Percentiles rank a stretch among this genome's conserved stretches.
Evolutionary conservation across 2,113 vertebrate species (phyloP).

Genomic region (Heterotis niloticus): DNA sequence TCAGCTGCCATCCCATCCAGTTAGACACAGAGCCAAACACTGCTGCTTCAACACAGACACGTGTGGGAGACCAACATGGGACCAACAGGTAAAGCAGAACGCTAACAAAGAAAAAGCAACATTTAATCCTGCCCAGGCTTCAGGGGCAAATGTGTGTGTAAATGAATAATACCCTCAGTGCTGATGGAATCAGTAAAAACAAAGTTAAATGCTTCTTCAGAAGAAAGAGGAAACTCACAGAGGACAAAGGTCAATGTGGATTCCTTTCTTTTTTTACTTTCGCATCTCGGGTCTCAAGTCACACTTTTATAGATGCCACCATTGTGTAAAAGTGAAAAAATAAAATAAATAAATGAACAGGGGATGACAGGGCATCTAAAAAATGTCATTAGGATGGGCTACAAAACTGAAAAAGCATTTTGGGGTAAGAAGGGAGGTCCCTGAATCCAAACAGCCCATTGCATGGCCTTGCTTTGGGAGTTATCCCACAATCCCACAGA

Average conservation of each 20-base stretch:
- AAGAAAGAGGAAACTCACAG: conserved; percentile 15
- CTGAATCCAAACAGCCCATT: not conserved
- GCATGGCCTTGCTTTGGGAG: not conserved
- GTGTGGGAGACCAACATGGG: not conserved
- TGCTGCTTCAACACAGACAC: not conserved
- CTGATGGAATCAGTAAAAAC: too few species aligned
- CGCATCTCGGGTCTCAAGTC: not conserved
- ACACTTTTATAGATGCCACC: not conserved
- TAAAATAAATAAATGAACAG: not conserved
- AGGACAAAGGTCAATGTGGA: not conserved
- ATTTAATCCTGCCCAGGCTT: not conserved
- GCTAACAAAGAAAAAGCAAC: not conserved
- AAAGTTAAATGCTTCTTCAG: not conserved
- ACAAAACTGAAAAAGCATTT: not conserved
- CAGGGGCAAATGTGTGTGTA: not conserved
- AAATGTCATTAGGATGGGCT: too few species aligned
- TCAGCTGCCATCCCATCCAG: not conserved
- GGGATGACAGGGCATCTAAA: not conserved
- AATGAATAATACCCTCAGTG: not conserved
- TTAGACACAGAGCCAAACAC: not conserved
- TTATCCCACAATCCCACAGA: not conserved
- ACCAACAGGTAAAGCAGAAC: not conserved
- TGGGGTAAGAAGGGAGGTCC: too few species aligned
- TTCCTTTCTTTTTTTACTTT: not conserved
- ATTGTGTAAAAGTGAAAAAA: not conserved